phyloP scores from a whole-genome alignment of 2,113 vertebrate genomes.

The Hemiprocne comata region DNA sequence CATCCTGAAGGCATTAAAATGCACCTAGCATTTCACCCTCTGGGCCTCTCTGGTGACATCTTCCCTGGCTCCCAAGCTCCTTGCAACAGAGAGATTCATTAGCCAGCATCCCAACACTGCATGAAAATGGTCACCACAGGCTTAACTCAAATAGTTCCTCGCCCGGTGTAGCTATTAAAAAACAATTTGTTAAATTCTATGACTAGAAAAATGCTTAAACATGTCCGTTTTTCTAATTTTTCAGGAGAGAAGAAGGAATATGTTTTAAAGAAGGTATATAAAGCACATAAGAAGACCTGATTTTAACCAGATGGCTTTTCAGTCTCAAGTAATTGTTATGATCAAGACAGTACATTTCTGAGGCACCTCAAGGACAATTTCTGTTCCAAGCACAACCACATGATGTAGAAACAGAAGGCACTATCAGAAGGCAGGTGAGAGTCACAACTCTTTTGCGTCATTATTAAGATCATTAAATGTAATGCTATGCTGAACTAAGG shows the following conservation, averaged over 20 bases:
- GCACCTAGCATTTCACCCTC: neutral
- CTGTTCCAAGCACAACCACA: constrained; percentile 14
- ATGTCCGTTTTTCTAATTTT: constrained; percentile 25
- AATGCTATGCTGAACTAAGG: constrained; percentile 38
- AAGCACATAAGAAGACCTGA: neutral
- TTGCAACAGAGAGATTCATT: constrained; percentile 19
- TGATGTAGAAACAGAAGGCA: constrained; percentile 40
- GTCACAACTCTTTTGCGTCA: neutral
- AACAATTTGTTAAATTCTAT: constrained; percentile 10
- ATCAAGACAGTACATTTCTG: constrained; percentile 28
- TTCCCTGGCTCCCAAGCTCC: neutral
- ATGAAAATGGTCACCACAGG: constrained; percentile 15
- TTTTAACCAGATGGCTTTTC: constrained; percentile 62
- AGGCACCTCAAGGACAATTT: constrained; percentile 55
- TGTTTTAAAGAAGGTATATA: neutral
- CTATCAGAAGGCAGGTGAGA: neutral
- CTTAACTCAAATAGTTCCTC: neutral
- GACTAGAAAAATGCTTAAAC: constrained; percentile 37
- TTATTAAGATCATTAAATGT: constrained; percentile 8
- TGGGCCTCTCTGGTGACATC: neutral
- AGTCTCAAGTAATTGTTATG: constrained; percentile 40
- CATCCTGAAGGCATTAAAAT: neutral
- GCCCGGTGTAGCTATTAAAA: constrained; percentile 42
- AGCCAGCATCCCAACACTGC: neutral
- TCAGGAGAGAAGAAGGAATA: neutral